Base-by-base conservation (phyloP, 1,140 invertebrate species). In the Drosophila tsacasi region DNA sequence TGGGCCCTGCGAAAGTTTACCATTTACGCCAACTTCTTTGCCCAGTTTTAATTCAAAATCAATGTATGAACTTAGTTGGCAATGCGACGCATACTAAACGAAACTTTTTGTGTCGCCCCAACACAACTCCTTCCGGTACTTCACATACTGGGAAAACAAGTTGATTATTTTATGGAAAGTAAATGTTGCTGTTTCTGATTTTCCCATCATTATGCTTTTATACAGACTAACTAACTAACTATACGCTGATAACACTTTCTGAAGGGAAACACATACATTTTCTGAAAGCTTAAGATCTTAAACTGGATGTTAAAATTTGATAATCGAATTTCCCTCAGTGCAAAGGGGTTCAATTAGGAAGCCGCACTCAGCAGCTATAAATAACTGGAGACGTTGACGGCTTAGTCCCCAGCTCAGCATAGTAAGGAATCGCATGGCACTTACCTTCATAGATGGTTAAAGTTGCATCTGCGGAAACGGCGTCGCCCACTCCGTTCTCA, bases 401-500 rank as follows among this genome's bases (percentile, higher is more conserved):
- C 58, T 67, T 62, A 67, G 35, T 57, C 47, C 60, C 55, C 8
- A n/a, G 57, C 40, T 32, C 32, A 17, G 54, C 52, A n/a, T 23
- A 32, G 25, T 19, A 71, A 44, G 39, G 63, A 59, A 73, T 84
- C 42, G 64, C 59, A 65, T 75, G 50, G 68, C 84, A 89, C 85
- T 89, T 85, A 98, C 97, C 95, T 95, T 97, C 96, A 94, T 98
- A 97, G 66, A 99, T 97, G 57, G 95, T 96, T 69, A 99, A 95
- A 42, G 95, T 96, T 27, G 98, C 98, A 76, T 97, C 95, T 42
- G 98, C 97, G 72, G 95, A 96, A 63, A 99, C 98, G 15, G 98
- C 97, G 94, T 99, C 98, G 3, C 98, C 98, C 12, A 98, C 97
- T 25, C 98, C 97, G 94, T 99, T 99, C 93, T 99, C 98, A 1